phyloP scores from a whole-genome alignment of 35 echinoderm and acorn worm genomes.

The Lytechinus variegatus region DNA sequence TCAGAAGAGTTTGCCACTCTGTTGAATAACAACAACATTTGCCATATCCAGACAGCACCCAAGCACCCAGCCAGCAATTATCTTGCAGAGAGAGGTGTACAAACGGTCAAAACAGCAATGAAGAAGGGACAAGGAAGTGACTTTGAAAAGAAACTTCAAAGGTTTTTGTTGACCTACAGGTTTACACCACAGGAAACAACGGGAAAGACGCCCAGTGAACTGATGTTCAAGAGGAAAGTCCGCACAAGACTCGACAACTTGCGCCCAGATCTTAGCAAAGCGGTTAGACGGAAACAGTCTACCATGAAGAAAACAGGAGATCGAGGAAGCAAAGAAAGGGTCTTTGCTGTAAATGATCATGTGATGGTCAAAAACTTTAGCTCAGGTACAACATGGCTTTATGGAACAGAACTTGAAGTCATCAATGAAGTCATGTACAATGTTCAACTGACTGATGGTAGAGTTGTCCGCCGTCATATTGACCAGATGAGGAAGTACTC shows the following conservation, averaged over 20 bases:
- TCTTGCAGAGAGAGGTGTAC: conserved; percentile 66
- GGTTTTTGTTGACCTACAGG: conserved; percentile 58
- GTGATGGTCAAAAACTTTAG: too few relatives aligned
- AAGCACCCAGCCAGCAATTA: too few relatives aligned
- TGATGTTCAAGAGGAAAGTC: conserved; percentile 46
- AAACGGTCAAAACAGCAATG: conserved; percentile 67
- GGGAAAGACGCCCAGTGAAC: conserved; percentile 62
- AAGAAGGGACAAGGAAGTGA: conserved; percentile 51
- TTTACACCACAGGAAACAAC: conserved; percentile 56
- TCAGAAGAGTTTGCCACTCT: too few relatives aligned
- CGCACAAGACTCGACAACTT: conserved; percentile 56
- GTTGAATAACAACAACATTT: too few relatives aligned
- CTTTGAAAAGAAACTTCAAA: conserved; percentile 54
- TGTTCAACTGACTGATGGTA: background rate
- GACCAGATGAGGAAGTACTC: background rate
- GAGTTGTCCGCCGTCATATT: background rate
- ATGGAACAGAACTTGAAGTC: background rate
- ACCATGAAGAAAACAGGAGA: background rate
- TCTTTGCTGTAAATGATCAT: background rate
- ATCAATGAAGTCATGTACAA: background rate
- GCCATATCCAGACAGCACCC: too few relatives aligned
- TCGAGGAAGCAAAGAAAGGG: background rate
- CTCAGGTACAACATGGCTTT: background rate
- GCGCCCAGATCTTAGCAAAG: conserved; percentile 28
- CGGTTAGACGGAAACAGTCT: background rate